Conservation (phyloP, 1,140 invertebrate species). For the Drosophila orosa region DNA sequence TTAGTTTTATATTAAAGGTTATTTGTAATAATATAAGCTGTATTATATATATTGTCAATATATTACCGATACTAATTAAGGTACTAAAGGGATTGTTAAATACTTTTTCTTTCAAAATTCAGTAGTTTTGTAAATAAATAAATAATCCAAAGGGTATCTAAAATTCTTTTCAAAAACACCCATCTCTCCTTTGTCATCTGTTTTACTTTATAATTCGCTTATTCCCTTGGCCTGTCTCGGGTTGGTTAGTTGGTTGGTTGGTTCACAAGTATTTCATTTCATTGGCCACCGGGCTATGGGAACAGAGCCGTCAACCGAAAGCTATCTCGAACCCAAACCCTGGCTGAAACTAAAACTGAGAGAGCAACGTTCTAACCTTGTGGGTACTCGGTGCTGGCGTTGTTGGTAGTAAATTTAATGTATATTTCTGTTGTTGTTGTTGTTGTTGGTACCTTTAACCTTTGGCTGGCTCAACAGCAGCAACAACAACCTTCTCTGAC, state of each 20-base stretch:
- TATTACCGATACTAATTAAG: too few species aligned
- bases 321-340: slow-evolving; percentile 13
- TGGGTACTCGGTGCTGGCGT: slow-evolving; percentile 13
- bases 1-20: neutral
- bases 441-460: slow-evolving; percentile 78
- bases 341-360: slow-evolving; percentile 37
- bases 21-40: neutral
- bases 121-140: neutral
- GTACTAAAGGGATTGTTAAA: neutral
- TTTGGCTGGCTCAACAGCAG: slow-evolving; percentile 55
- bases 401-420: slow-evolving; percentile 39
- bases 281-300: slow-evolving; percentile 37
- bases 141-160: neutral
- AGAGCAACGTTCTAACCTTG: slow-evolving; percentile 70
- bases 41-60: neutral
- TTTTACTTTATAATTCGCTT: slow-evolving; percentile 18
- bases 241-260: slow-evolving; percentile 8
- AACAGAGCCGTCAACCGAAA: slow-evolving; percentile 18
- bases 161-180: neutral
- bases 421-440: slow-evolving; percentile 24
- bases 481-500: slow-evolving; percentile 43
- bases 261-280: slow-evolving; percentile 45
- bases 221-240: slow-evolving; percentile 41
- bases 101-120: neutral
- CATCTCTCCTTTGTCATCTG: slow-evolving; percentile 19